phyloP scores from a whole-genome alignment of 2,888 invertebrate species.

The Taphrorychus bicolor region DNA sequence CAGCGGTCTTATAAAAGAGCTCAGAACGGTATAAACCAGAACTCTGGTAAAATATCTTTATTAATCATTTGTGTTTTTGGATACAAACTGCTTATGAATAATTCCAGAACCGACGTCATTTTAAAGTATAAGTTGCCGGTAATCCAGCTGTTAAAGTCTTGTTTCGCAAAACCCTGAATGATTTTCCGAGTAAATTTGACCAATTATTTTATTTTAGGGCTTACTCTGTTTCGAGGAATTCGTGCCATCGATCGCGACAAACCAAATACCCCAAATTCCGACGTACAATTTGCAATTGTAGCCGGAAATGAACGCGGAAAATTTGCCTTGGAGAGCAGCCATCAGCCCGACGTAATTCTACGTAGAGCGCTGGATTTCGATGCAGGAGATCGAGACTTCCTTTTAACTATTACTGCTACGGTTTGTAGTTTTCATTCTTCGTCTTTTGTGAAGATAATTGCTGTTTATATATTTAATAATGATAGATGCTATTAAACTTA shows the following conservation, averaged over 20 bases:
- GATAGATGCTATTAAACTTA: no score
- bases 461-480: no score
- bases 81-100: no score
- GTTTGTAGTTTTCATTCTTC: conserved; percentile 66
- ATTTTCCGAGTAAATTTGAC: neutral
- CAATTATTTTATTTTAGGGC: conserved; percentile 62
- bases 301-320: conserved; percentile 76
- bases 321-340: conserved; percentile 81
- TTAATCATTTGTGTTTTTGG: no score
- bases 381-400: conserved; percentile 77
- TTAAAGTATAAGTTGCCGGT: no score
- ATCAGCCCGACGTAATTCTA: conserved; percentile 77
- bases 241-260: conserved; percentile 84
- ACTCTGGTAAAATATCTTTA: no score
- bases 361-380: conserved; percentile 81
- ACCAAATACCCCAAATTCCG: conserved; percentile 88
- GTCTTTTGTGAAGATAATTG: no score
- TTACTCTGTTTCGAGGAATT: conserved; percentile 83
- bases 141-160: neutral
- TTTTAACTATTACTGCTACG: conserved; percentile 77
- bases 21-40: no score
- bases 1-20: no score
- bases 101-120: no score
- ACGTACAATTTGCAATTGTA: conserved; percentile 80
- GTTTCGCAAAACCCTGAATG: neutral